Percentiles rank a stretch among this genome's conserved stretches.
These are phyloP conservation scores for Seladonia tumulorum DNA, from an alignment of 2,888 invertebrate genomes.

Conservation along the genomic window DNA sequence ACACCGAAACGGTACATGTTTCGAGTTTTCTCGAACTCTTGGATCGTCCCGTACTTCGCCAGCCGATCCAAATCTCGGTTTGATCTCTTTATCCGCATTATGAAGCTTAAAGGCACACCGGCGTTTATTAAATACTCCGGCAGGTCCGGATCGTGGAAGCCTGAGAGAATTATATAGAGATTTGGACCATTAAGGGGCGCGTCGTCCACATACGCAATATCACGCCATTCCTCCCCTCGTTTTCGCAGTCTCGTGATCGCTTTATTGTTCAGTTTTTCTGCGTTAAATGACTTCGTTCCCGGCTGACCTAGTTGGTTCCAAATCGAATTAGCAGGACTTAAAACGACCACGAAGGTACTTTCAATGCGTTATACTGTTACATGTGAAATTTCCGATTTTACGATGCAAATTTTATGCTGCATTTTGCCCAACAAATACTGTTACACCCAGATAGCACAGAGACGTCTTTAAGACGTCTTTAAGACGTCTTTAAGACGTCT, in stretches of 20 bases:
- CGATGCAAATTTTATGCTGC: too few relatives aligned
- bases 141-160: slow-evolving; percentile 82
- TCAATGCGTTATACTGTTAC: too few relatives aligned
- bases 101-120: slow-evolving; percentile 74
- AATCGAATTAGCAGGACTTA: background rate
- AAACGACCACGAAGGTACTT: background rate
- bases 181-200: slow-evolving; percentile 86
- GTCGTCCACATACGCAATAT: slow-evolving; percentile 86
- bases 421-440: too few relatives aligned
- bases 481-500: too few relatives aligned
- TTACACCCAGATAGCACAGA: too few relatives aligned
- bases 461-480: too few relatives aligned
- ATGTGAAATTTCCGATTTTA: too few relatives aligned
- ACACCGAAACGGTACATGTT: background rate
- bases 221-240: slow-evolving; percentile 86
- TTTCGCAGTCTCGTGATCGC: slow-evolving; percentile 85
- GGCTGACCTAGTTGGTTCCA: slow-evolving; percentile 21
- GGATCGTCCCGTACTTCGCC: background rate
- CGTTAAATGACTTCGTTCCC: background rate
- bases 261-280: slow-evolving; percentile 28
- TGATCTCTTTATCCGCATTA: slow-evolving; percentile 74
- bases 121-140: slow-evolving; percentile 71
- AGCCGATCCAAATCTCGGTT: slow-evolving; percentile 34
- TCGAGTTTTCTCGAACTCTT: background rate
- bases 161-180: slow-evolving; percentile 86